Conservation (phyloP, 2,888 invertebrate genomes). For the Clitarchus hookeri region DNA sequence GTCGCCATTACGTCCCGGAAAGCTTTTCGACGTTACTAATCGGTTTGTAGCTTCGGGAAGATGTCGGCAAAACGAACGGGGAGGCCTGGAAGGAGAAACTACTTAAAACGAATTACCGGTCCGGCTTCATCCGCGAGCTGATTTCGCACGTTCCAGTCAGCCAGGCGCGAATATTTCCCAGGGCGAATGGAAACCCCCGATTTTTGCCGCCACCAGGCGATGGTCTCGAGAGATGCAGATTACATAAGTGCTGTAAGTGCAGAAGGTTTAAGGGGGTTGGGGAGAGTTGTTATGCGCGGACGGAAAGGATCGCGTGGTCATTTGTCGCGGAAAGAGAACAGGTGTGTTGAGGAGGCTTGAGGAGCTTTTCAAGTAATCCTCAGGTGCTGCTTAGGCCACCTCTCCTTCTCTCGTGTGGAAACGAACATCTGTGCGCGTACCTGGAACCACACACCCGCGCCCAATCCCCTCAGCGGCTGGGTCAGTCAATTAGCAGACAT, state of each 20-base stretch:
- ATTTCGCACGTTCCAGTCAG: background rate
- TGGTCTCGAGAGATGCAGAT: too few species aligned
- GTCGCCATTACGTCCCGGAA: background rate
- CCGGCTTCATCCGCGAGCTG: background rate
- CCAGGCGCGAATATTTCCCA: background rate
- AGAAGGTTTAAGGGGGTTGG: too few species aligned
- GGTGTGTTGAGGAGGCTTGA: background rate
- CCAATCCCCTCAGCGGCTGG: background rate
- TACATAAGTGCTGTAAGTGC: too few species aligned
- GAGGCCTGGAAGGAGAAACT: background rate
- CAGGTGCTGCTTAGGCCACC: background rate
- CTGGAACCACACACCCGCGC: background rate
- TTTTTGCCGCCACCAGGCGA: too few species aligned
- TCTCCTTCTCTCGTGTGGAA: background rate
- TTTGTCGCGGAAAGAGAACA: background rate
- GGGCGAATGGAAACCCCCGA: background rate
- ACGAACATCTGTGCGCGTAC: background rate
- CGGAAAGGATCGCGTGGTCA: too few species aligned
- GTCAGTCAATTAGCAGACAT: too few species aligned
- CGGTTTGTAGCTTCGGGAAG: background rate
- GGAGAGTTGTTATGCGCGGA: too few species aligned
- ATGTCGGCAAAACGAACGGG: background rate
- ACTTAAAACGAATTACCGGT: background rate
- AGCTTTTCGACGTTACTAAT: constrained; percentile 2
- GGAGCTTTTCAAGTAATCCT: background rate